These are phyloP conservation scores for Thyatira batis DNA, from an alignment of 2,888 invertebrate genomes.

Conservation along the genomic window DNA sequence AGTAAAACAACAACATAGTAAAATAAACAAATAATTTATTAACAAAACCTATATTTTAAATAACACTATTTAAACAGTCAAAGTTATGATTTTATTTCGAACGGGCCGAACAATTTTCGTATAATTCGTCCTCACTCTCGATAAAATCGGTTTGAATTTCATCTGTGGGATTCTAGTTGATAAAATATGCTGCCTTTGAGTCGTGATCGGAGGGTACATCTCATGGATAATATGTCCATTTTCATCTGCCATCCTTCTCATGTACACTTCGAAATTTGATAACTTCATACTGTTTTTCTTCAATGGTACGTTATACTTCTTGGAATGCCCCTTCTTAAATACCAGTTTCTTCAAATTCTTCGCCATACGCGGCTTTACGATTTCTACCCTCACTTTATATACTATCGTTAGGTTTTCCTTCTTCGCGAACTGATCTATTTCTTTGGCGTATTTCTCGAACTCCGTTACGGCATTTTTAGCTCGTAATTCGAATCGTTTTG, in stretches of 20 bases:
- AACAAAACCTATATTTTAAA: slow-evolving; percentile 24
- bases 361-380: slow-evolving; percentile 27
- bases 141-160: slow-evolving; percentile 64
- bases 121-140: slow-evolving; percentile 51
- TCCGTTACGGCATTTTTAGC: slow-evolving; percentile 41
- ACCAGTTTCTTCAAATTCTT: slow-evolving; percentile 27
- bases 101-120: slow-evolving; percentile 61
- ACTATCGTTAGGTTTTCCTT: slow-evolving; percentile 50
- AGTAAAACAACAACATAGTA: slow-evolving; percentile 17
- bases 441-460: slow-evolving; percentile 52
- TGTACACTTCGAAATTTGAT: slow-evolving; percentile 62
- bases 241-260: slow-evolving; percentile 58
- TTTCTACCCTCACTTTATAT: slow-evolving; percentile 61
- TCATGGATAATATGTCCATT: slow-evolving; percentile 32
- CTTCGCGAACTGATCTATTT: slow-evolving; percentile 52
- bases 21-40: slow-evolving; percentile 11
- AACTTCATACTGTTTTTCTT: slow-evolving; percentile 71
- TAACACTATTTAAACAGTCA: slow-evolving; percentile 25
- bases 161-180: slow-evolving; percentile 45
- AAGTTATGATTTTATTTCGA: slow-evolving; percentile 51
- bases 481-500: slow-evolving; percentile 54
- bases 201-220: slow-evolving; percentile 33
- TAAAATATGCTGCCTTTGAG: slow-evolving; percentile 31
- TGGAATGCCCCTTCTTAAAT: slow-evolving; percentile 44
- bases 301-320: slow-evolving; percentile 67